phyloP scores from a whole-genome alignment of 2,888 invertebrate species.

The Penaeus monodon region DNA sequence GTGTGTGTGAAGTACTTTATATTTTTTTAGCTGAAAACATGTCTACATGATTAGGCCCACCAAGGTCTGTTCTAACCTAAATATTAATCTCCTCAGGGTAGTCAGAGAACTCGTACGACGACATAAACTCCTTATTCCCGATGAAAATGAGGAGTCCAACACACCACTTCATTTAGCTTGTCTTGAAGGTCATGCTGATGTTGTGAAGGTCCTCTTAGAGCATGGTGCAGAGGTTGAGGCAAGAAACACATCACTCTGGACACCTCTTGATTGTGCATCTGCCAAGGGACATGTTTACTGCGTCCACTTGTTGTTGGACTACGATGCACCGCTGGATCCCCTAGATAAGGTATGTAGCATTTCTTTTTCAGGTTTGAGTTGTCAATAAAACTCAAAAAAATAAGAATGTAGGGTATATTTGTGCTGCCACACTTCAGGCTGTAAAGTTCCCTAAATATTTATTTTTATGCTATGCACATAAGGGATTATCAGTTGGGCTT shows the following conservation, averaged over 20 bases:
- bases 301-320: conserved; percentile 65
- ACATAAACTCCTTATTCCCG: conserved; percentile 57
- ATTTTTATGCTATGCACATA: not conserved
- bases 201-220: conserved; percentile 68
- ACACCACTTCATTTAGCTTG: conserved; percentile 65
- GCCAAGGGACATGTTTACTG: conserved; percentile 69
- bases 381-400: not conserved
- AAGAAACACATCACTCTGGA: conserved; percentile 70
- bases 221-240: conserved; percentile 69
- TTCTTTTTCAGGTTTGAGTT: not conserved
- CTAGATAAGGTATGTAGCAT: conserved; percentile 60
- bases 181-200: conserved; percentile 56
- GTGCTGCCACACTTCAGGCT: not conserved
- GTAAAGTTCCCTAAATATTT: not conserved
- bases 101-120: conserved; percentile 58
- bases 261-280: conserved; percentile 70
- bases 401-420: not conserved
- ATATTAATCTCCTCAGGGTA: conserved; percentile 41
- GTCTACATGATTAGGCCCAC: not conserved
- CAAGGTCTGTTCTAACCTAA: not conserved
- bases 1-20: not conserved
- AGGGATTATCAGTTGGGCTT: not conserved
- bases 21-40: not conserved
- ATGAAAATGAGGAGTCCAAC: conserved; percentile 65
- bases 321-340: conserved; percentile 65